Percentiles rank a stretch among this genome's conserved stretches.
phyloP scores from a whole-genome alignment of 2,797 vertebrate species.

The Scleropages formosus region DNA sequence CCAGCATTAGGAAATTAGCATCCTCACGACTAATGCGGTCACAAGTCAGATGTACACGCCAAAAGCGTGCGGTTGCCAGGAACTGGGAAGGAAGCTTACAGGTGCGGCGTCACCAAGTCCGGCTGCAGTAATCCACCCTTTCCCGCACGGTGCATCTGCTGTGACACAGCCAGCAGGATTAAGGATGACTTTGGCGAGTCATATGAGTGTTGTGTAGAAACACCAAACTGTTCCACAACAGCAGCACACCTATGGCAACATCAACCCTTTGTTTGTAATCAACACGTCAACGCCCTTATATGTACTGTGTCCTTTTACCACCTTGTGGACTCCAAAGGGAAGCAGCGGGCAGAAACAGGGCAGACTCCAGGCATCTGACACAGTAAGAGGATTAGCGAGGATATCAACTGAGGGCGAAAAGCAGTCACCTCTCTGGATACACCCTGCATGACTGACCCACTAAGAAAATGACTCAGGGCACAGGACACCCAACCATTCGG shows the following conservation, averaged over 20 bases:
- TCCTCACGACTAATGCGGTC: not conserved
- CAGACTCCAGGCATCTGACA: conserved; percentile 46
- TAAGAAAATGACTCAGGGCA: not conserved
- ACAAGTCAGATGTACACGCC: not conserved
- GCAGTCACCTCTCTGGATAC: conserved; percentile 32
- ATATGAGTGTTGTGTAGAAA: no score
- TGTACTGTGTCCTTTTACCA: no score
- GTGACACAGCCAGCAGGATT: not conserved
- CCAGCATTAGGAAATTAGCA: not conserved
- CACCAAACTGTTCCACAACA: not conserved
- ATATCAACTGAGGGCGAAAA: conserved; percentile 43
- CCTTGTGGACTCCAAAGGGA: not conserved
- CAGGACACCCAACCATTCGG: not conserved
- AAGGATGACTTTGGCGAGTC: not conserved
- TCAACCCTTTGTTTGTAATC: no score
- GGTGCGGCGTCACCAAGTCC: not conserved
- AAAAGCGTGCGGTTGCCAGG: not conserved
- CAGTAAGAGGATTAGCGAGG: conserved; percentile 49
- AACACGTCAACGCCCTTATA: no score
- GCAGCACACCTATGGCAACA: no score
- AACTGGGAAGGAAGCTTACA: conserved; percentile 3
- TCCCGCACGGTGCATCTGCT: not conserved
- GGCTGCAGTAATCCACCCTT: not conserved
- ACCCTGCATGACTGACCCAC: conserved; percentile 1
- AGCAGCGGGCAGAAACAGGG: conserved; percentile 19